A percentile compares a stretch with the other conserved stretches of the same genome.
These are phyloP conservation scores for Drusus annulatus DNA, from an alignment of 1,140 invertebrate species.

Conservation along the genomic window DNA sequence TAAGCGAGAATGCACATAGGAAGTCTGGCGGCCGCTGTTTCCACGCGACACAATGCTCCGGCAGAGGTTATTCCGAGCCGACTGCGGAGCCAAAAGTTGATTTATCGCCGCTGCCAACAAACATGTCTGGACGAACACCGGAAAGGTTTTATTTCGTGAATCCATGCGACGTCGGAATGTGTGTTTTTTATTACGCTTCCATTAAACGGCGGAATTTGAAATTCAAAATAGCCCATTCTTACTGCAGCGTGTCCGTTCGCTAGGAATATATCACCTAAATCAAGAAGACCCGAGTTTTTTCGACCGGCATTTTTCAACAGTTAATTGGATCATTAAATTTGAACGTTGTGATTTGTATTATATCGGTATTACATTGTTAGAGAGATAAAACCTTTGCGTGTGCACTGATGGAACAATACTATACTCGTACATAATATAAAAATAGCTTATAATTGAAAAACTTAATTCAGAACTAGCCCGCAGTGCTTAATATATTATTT, in stretches of 20 bases:
- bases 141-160: conserved; percentile 18
- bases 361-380: too few species aligned
- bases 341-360: too few species aligned
- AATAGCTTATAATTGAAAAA: too few species aligned
- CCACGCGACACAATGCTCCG: conserved; percentile 2
- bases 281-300: too few species aligned
- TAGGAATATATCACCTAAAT: too few species aligned
- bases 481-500: too few species aligned
- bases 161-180: conserved; percentile 10
- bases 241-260: not conserved
- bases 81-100: conserved; percentile 49
- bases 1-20: not conserved
- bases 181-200: not conserved
- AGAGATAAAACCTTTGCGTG: too few species aligned
- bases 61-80: conserved; percentile 19
- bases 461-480: too few species aligned
- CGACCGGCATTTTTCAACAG: too few species aligned
- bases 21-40: conserved; percentile 6
- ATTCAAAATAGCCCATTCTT: not conserved
- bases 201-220: conserved; percentile 8
- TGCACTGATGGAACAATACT: too few species aligned
- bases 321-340: too few species aligned
- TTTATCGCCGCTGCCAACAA: conserved; percentile 34
- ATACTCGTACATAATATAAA: too few species aligned
- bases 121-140: conserved; percentile 20